Conservation (phyloP, 2,113 vertebrate genomes). For the Isurus oxyrinchus region DNA sequence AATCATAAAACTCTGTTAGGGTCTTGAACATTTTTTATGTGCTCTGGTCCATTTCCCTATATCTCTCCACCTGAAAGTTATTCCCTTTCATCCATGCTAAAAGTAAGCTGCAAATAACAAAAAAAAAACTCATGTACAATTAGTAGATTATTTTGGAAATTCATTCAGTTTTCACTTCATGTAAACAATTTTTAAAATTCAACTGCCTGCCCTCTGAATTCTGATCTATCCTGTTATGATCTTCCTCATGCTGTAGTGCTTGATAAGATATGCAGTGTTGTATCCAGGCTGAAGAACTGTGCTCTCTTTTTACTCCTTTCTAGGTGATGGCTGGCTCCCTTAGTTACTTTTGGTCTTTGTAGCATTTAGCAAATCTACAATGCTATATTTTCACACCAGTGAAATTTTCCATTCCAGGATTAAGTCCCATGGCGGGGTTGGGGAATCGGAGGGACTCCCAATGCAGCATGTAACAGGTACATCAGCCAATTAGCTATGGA, state of each 20-base stretch:
- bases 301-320: neutral
- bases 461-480: too few species aligned
- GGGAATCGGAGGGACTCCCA: too few species aligned
- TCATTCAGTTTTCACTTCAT: neutral
- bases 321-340: neutral
- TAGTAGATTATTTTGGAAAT: neutral
- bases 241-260: neutral
- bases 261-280: neutral
- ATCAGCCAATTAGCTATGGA: too few species aligned
- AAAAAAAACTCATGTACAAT: neutral
- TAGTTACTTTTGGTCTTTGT: neutral
- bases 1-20: neutral
- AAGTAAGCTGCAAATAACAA: neutral
- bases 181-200: neutral
- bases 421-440: too few species aligned
- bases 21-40: neutral
- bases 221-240: neutral
- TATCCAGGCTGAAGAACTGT: neutral
- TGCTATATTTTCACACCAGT: neutral
- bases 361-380: neutral
- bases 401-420: too few species aligned
- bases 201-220: neutral
- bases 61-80: neutral
- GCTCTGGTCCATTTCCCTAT: neutral
- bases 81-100: neutral